Evolutionary conservation across 2,888 invertebrate genomes (phyloP), one percentile per base, ranked within the genome.

Genomic region (Oxycera nigricornis): DNA sequence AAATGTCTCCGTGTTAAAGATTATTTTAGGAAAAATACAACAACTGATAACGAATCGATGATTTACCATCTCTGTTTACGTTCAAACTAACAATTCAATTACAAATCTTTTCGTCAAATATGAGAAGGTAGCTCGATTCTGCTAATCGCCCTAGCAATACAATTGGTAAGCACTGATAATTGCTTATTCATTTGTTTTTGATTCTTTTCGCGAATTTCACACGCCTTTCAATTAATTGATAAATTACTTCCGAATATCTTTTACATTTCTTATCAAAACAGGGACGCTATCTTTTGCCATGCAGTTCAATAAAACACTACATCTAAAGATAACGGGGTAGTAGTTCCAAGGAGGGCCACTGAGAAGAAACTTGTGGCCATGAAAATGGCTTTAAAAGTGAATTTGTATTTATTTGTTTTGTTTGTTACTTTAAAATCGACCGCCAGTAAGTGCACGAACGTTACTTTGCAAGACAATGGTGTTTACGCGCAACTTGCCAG

Each of bases 401-500:
- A 50, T 1, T 7, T 11, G 50, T 14, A n/a, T 7, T 50, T 50
- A 50, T 6, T 11, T 14, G 9, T 1, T 7, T 6, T n/a, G 11
- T 7, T 4, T 14, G 50, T 55, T 1, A 11, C 24, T 55, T 6
- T 55, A 55, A 1, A 22, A 3, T 55, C 20, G 3, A 22, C 22
- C 24, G 55, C 14, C 6, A 17, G 11, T 55, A 9, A 24, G 20
- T 20, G 20, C 22, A 24, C 11, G 4, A 22, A 4, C 24, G 9
- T 11, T 24, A 55, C 3, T 22, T 11, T 24, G 6, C 1, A 20
- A 22, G 24, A 22, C 6, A 55, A 2, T 20, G 6, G 24, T 3
- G 17, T 61, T 31, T 28, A 76, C 57, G 76, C 76, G 20, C 70
- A 41, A 46, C 65, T 76, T 57, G 76, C 76, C 9, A 41, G 76